Conservation (phyloP, 1,140 invertebrate genomes). For the Anoplophora glabripennis region DNA sequence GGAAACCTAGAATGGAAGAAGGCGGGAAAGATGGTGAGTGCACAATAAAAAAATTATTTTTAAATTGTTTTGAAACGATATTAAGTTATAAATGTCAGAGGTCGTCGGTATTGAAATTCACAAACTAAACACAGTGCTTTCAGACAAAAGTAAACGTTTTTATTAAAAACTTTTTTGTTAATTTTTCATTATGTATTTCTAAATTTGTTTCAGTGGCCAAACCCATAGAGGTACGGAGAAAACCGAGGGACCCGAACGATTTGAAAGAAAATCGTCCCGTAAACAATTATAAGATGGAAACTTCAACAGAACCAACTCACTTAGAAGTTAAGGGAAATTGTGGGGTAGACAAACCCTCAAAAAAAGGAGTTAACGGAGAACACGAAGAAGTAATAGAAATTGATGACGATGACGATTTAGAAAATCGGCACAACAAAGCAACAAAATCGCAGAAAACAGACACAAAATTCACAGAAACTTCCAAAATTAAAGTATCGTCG, state of each 20-base stretch:
- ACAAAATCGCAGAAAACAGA: neutral
- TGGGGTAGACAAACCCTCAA: slow-evolving; percentile 2
- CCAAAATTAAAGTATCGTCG: slow-evolving; percentile 9
- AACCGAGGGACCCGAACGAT: slow-evolving; percentile 9
- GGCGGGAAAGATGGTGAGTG: neutral
- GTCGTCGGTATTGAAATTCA: no score
- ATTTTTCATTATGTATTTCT: neutral
- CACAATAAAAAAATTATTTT: neutral
- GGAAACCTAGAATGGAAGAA: neutral
- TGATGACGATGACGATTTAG: neutral
- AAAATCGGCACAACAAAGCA: neutral
- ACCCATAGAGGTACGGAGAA: slow-evolving; percentile 18
- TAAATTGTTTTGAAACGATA: no score
- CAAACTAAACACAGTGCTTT: no score
- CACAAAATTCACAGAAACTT: neutral
- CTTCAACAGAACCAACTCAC: neutral
- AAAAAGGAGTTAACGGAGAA: neutral
- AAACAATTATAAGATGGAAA: neutral
- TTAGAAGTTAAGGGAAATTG: neutral
- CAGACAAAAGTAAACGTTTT: no score
- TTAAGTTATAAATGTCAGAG: no score
- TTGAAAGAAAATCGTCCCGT: neutral
- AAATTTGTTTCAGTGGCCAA: slow-evolving; percentile 2
- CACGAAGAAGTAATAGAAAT: neutral
- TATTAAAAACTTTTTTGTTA: no score